A percentile compares a stretch with the other conserved stretches of the same genome.
Conservation (phyloP, 2,888 invertebrate species). For the Trichogramma evanescens region DNA sequence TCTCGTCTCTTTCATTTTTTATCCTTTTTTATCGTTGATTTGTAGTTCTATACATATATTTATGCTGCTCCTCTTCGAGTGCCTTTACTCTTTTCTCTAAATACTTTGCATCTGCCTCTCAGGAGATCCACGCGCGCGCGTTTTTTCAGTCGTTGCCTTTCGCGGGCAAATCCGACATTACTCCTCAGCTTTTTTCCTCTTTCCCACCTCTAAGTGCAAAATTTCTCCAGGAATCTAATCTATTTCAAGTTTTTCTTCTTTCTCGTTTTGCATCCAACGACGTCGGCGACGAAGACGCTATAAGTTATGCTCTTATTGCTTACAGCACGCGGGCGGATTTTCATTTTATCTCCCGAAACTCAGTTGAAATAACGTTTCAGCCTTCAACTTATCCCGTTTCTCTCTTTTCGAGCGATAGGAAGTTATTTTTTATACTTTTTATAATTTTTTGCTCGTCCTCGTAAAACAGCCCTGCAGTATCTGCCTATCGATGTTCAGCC, state of each 20-base stretch:
- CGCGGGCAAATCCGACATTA: conserved; percentile 6
- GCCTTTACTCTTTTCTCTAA: neutral
- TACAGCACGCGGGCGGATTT: no score
- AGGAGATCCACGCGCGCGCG: neutral
- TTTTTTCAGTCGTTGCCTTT: neutral
- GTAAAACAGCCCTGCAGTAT: no score
- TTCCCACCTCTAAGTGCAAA: neutral
- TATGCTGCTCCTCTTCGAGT: neutral
- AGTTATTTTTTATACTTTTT: no score
- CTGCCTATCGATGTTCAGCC: no score
- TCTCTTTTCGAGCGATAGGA: no score
- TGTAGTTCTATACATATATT: neutral
- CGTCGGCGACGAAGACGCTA: no score
- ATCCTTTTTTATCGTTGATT: conserved; percentile 1
- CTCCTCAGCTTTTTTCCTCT: neutral
- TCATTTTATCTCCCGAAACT: no score
- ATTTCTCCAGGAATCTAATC: conserved; percentile 10
- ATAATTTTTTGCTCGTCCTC: no score
- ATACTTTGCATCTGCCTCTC: neutral
- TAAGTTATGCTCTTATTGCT: no score
- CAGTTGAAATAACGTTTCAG: no score
- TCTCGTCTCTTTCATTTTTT: neutral
- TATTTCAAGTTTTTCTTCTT: neutral
- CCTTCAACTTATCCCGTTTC: no score
- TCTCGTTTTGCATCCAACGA: neutral